Conservation (phyloP, 2,888 invertebrate species). For the Rapana venosa region DNA sequence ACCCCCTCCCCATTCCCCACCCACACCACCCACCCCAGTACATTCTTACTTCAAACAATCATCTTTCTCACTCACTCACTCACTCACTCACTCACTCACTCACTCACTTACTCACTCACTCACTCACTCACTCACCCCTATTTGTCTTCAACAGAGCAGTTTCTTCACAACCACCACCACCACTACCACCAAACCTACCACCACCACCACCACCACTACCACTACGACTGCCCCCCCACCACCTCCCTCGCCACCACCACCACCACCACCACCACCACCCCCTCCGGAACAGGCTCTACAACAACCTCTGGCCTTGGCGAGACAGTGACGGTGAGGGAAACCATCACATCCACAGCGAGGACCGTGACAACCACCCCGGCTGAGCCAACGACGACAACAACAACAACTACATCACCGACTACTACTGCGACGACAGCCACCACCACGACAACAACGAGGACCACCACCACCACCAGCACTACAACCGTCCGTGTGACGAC, state of each 20-base stretch:
- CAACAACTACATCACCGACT: constrained; percentile 25
- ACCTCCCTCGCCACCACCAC: not conserved
- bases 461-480: not conserved
- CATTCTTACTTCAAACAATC: no score
- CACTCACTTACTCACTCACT: not conserved
- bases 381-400: not conserved
- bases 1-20: no score
- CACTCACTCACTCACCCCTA: not conserved
- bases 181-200: not conserved
- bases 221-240: not conserved
- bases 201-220: not conserved
- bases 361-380: not conserved
- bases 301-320: not conserved
- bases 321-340: not conserved
- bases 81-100: not conserved
- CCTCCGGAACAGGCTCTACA: not conserved
- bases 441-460: not conserved
- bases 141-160: not conserved
- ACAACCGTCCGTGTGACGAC: not conserved
- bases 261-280: not conserved
- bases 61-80: not conserved
- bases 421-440: constrained; percentile 8
- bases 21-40: no score
- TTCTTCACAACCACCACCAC: not conserved
- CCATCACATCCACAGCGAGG: constrained; percentile 35